Evolutionary conservation across 2,113 vertebrate species (phyloP), one percentile per base, ranked within the genome.

Genomic region (Percopsis transmontana): DNA sequence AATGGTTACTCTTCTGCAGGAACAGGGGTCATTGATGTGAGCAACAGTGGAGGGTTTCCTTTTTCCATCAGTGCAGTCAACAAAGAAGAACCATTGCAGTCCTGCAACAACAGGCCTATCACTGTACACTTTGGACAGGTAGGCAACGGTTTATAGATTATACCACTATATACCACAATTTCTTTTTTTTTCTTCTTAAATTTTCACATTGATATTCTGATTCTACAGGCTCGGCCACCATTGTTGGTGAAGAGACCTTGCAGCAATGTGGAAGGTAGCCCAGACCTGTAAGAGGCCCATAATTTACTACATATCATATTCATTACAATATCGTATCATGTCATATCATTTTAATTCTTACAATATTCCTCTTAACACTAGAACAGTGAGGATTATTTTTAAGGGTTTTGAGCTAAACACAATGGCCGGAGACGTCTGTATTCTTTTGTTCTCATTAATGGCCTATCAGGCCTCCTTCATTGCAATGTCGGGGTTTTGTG

Each of bases 81-180:
- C 75, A 94, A 92, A 68, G 95, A 96, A 67, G 80, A 81, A 0
- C 91, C 87, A 5, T 47, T 87, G 1, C 81, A 84, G 18, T 68
- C 87, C 53, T 87, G 86, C 83, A 96, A 95, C 58, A 90, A 94
- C 20, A 87, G 93, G 42, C 95, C 96, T 14, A 94, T 96, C 88
- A 96, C 96, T 1, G 93, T 97, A 15, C 96, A 97, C 75, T 97
- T 97, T 69, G 97, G 96, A 63, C 96, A 97, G 94, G 96, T 98
- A 85, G 19, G 94, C 73, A 45, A 33, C 8, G 27, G 27, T 51
- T 11, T 19, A 14, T 45, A 45, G 15, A 12, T 45, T 45, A 41
- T 41, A 45, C 15, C 3, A 45, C 12, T 45, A 45, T 45, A 50
- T 50, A 18, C 3, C n/a, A 50, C 47, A 18, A 50, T 50, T 18